phyloP scores from a whole-genome alignment of 2,888 invertebrate species.

The Odontothrips loti region DNA sequence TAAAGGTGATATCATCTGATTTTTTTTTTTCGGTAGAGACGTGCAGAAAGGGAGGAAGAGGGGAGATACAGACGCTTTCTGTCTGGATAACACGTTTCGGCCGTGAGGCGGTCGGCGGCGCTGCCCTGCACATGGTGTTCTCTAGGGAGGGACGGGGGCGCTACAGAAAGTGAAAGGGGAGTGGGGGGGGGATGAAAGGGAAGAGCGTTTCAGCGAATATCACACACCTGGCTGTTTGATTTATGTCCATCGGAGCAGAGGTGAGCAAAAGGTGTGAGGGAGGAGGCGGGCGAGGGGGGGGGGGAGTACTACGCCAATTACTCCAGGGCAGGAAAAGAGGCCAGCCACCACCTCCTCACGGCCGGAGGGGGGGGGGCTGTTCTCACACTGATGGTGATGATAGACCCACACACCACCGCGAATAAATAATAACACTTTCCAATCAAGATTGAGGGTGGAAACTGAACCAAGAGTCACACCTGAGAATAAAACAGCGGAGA shows the following conservation, averaged over 20 bases:
- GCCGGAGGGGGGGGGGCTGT: no score
- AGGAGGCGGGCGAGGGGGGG: neutral
- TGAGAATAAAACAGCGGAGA: no score
- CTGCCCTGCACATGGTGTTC: neutral
- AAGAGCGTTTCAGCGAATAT: slow-evolving; percentile 21
- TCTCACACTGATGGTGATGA: no score
- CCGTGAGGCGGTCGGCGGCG: neutral
- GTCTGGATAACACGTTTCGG: neutral
- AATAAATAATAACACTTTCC: no score
- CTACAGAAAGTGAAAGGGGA: neutral
- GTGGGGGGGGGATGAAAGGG: neutral
- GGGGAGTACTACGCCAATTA: neutral
- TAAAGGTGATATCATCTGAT: no score
- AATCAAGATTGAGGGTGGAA: no score
- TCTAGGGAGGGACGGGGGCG: neutral
- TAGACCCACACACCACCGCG: no score
- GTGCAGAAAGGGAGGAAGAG: neutral
- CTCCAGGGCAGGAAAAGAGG: no score
- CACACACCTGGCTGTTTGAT: slow-evolving; percentile 12
- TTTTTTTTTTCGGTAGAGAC: neutral
- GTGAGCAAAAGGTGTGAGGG: neutral
- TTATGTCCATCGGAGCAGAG: neutral
- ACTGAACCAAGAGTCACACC: no score
- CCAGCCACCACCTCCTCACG: no score
- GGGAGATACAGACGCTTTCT: neutral